phyloP scores from a whole-genome alignment of 2,888 invertebrate genomes.

The Conchocele bisecta region DNA sequence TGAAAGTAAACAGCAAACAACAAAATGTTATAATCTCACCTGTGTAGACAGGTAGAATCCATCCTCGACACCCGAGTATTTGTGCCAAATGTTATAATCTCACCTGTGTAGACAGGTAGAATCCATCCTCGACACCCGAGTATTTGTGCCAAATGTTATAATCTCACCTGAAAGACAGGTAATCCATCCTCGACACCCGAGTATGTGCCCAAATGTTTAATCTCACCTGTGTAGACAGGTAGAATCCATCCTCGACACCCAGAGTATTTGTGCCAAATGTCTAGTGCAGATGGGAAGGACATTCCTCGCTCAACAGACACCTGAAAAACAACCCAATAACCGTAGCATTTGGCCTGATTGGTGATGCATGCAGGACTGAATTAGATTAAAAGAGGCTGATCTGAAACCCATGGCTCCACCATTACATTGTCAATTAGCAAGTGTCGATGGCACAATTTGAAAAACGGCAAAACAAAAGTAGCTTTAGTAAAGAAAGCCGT shows the following conservation, averaged over 20 bases:
- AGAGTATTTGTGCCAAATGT: conserved; percentile 89
- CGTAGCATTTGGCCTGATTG: neutral
- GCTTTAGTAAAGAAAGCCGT: no score
- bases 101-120: conserved; percentile 93
- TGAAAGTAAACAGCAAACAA: no score
- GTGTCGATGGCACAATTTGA: no score
- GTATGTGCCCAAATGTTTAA: no score
- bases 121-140: conserved; percentile 92
- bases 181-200: no score
- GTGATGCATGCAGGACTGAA: neutral
- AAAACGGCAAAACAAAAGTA: no score
- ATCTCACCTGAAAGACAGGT: conserved; percentile 95
- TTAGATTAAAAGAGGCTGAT: no score
- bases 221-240: conserved; percentile 90
- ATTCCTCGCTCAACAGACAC: conserved; percentile 95
- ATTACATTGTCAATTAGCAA: no score
- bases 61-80: conserved; percentile 90
- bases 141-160: conserved; percentile 90
- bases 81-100: no score
- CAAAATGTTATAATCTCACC: no score
- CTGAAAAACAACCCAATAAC: conserved; percentile 82
- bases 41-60: conserved; percentile 96
- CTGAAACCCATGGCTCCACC: no score
- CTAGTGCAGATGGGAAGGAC: no score
- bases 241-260: conserved; percentile 94